Conservation (phyloP, 2,113 vertebrate genomes). For the Chunga burmeisteri region DNA sequence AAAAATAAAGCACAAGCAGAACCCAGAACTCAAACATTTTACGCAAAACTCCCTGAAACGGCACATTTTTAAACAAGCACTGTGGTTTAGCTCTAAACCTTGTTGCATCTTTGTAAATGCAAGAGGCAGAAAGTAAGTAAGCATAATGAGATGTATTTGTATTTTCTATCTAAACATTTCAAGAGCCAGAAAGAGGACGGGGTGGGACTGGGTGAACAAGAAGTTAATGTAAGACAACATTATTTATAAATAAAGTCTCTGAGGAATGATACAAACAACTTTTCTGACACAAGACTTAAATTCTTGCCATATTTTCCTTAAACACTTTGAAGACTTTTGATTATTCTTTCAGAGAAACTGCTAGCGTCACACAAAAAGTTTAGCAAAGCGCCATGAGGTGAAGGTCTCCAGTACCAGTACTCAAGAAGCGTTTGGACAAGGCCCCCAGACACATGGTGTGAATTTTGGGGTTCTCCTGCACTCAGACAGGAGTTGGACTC, state of each 20-base stretch:
- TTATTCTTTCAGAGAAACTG: constrained; percentile 9
- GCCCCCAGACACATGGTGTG: no score
- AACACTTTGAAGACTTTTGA: background rate
- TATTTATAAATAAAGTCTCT: constrained; percentile 50
- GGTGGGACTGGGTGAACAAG: background rate
- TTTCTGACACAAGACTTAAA: constrained; percentile 22
- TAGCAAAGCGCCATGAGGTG: fast-evolving
- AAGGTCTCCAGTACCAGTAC: background rate
- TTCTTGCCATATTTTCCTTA: constrained; percentile 54
- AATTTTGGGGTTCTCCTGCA: no score
- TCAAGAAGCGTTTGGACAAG: no score
- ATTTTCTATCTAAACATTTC: constrained; percentile 16
- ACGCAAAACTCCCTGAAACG: background rate
- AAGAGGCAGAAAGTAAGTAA: background rate
- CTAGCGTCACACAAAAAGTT: background rate
- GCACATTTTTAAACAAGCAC: background rate
- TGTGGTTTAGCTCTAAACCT: background rate
- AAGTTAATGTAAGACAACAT: background rate
- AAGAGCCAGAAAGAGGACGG: background rate
- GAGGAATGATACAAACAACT: constrained; percentile 29
- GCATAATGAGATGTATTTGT: background rate
- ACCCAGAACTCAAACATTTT: background rate
- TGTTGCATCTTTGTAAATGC: background rate
- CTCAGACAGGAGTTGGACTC: no score
- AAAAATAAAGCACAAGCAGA: background rate